Evolutionary conservation across 2,797 vertebrate genomes (phyloP).

Genomic region (Echeneis naucrates): DNA sequence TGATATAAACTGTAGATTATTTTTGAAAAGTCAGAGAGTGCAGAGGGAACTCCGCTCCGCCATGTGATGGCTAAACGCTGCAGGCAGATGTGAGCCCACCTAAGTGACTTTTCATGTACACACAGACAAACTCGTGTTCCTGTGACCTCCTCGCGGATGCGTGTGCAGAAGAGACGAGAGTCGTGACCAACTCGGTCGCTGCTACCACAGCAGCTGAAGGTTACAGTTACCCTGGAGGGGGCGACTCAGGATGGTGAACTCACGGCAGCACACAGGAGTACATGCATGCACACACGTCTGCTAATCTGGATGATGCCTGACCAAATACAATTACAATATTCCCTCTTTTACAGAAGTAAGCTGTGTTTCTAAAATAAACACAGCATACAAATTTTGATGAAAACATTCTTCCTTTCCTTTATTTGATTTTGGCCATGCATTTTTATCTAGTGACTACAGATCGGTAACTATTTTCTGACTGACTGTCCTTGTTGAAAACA

Average conservation of each 20-base stretch:
- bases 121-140: conserved; percentile 3
- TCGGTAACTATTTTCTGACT: no score
- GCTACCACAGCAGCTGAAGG: conserved; percentile 36
- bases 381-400: no score
- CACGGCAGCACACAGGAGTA: not conserved
- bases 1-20: conserved; percentile 30
- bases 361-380: no score
- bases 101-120: conserved; percentile 9
- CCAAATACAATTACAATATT: no score
- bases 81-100: not conserved
- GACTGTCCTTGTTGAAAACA: no score
- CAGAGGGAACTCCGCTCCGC: not conserved
- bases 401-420: no score
- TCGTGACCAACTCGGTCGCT: conserved; percentile 16
- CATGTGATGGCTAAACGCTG: conserved; percentile 1
- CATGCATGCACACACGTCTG: not conserved
- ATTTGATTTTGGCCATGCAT: no score
- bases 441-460: not conserved
- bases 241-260: conserved; percentile 2
- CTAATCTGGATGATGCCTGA: no score
- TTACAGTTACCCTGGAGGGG: conserved; percentile 41
- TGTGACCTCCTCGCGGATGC: conserved; percentile 11
- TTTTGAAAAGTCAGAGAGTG: conserved; percentile 24
- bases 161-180: conserved; percentile 22
- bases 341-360: no score